Conservation (phyloP, 1,140 invertebrate genomes). For the roundworm (Caenorhabditis elegans) region DNA sequence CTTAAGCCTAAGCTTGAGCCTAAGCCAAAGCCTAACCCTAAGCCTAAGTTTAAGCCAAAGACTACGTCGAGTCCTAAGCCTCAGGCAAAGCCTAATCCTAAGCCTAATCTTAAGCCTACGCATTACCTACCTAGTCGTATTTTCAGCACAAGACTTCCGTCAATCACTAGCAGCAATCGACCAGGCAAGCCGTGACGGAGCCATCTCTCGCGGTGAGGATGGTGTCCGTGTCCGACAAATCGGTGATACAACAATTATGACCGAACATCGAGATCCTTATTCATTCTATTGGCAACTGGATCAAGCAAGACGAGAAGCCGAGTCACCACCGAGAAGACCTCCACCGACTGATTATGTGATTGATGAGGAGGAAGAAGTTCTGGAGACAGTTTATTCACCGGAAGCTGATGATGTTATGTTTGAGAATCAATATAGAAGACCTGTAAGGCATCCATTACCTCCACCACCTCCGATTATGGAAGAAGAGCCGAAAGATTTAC, state of each 20-base stretch:
- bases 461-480: constrained; percentile 34
- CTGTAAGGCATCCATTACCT: constrained; percentile 45
- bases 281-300: constrained; percentile 66
- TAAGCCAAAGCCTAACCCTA: no score
- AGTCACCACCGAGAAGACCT: constrained; percentile 44
- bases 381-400: constrained; percentile 56
- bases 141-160: constrained; percentile 45
- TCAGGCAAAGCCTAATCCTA: no score
- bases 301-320: constrained; percentile 54
- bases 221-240: constrained; percentile 42
- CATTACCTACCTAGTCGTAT: no score
- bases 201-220: constrained; percentile 7
- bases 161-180: constrained; percentile 53
- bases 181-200: constrained; percentile 47
- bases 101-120: no score
- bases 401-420: constrained; percentile 64
- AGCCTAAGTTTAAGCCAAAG: no score
- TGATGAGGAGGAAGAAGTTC: constrained; percentile 55
- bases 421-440: constrained; percentile 61
- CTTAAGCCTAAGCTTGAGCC: no score
- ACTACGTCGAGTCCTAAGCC: no score
- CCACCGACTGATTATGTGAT: constrained; percentile 55
- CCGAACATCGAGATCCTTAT: constrained; percentile 65
- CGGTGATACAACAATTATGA: constrained; percentile 64
- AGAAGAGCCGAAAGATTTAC: constrained; percentile 54